Evolutionary conservation across 2,888 invertebrate genomes (phyloP).

Genomic region (Acrocyrtus sp.): DNA sequence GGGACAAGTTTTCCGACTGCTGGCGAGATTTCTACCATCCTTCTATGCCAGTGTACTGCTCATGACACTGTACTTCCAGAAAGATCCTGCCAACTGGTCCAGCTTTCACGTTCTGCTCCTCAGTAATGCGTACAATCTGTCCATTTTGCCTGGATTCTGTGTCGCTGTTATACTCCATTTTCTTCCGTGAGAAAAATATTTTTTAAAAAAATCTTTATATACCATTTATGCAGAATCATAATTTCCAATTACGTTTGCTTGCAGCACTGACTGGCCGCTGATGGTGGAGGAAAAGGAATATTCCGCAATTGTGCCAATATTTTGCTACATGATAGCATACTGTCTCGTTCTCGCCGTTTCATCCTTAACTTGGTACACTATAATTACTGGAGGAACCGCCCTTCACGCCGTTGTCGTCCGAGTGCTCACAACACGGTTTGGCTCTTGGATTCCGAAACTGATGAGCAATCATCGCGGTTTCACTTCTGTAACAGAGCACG

Average conservation of each 20-base stretch:
- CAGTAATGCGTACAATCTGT: conserved; percentile 70
- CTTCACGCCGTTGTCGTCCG: conserved; percentile 71
- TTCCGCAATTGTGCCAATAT: conserved; percentile 68
- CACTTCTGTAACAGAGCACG: conserved; percentile 53
- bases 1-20: conserved; percentile 74
- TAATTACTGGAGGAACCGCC: conserved; percentile 77
- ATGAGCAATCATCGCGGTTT: conserved; percentile 14
- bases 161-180: conserved; percentile 61
- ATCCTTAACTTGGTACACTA: conserved; percentile 69
- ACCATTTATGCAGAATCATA: background rate
- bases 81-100: conserved; percentile 65
- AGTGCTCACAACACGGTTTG: conserved; percentile 22
- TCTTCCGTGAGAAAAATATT: conserved; percentile 54
- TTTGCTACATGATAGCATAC: conserved; percentile 74
- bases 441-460: conserved; percentile 18
- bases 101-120: conserved; percentile 71
- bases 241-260: conserved; percentile 7
- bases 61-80: conserved; percentile 72
- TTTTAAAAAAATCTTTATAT: no score
- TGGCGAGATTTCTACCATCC: conserved; percentile 74
- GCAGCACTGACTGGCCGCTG: conserved; percentile 50
- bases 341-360: conserved; percentile 69
- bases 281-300: conserved; percentile 43
- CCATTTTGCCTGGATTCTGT: conserved; percentile 70
- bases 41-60: conserved; percentile 76